Base-by-base conservation (phyloP, 2,797 vertebrate species). In the Emydoidea blandingii region DNA sequence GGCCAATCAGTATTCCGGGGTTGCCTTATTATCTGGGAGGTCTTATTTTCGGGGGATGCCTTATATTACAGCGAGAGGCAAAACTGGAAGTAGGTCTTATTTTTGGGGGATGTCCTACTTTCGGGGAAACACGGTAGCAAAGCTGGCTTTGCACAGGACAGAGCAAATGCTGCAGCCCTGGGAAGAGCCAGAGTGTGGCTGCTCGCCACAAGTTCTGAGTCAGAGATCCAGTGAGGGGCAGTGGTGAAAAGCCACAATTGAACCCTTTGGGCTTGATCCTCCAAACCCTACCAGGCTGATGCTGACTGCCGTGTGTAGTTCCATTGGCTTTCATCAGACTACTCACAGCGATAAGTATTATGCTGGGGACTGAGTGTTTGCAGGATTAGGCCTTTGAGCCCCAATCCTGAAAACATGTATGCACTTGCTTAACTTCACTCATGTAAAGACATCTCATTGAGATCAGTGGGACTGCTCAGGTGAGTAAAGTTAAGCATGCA, bases 401-500 rank as follows among this genome's bases (percentile, higher is more conserved):
- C 72, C 72, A 74, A 15, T 44, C 86, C 91, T 15, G 88, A 94
- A 85, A 74, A 44, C 5, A 16, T n/a, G 62, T n/a, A 19, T 25
- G 68, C 9, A 72, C 5, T 12, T 25, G 68, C 68, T 72, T 72
- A 72, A 72, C 65, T 95, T 94, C 37, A 72, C 88, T 85, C 80
- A 82, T 74, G 87, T 87, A 81, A 93, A 96, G 80, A 91, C 54
- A 65, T 86, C 57, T 62, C 83, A 50, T 88, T 94, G 90, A 34
- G 92, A 92, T 34, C 92, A 93, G 74, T 52, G 86, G 80, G 84
- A 76, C 72, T 93, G 96, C 92, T 34, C 50, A 95, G 82, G 92
- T 94, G 94, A 91, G 86, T 96, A 88, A 94, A 95, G 89, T 88
- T 96, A 87, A 91, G 88, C 62, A 44, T 37, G 44, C 89, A 65